Base-by-base conservation (phyloP, 2,113 vertebrate species). In the Nesospiza acunhae region DNA sequence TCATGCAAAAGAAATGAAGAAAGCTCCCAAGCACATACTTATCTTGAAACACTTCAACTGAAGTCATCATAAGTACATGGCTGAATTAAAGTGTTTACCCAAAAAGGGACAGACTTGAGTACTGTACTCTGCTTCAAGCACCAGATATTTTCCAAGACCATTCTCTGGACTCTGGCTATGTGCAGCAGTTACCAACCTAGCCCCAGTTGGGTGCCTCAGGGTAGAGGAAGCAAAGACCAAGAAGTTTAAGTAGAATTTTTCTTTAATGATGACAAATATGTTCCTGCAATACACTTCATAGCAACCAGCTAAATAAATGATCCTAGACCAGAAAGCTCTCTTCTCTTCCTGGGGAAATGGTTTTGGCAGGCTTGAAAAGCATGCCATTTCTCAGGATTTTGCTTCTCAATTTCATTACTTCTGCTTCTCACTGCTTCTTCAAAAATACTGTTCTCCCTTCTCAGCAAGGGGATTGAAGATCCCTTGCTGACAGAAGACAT, bases 41-140 rank as follows among this genome's bases (percentile, higher is more conserved):
- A 63, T 11, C 56, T 84, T 64, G 59, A 78, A 92, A 94, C 0
- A 2, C 80, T 76, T 91, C 59, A 55, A 78, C 22, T 74, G 68
- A 92, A 95, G 64, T 60, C 39, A 74, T 55, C 42, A 24, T 63
- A 93, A 96, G 53, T 56, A 78, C 37, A 53, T 8, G 41, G 24
- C 44, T 60, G 86, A 88, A 74, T 59, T 55, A 18, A 95, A 96
- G 83, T 93, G 93, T 90, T 96, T 92, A 90, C 64, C n/a, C 76
- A 87, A 78, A 78, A 84, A 66, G 41, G 79, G 76, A 90, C 58
- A 75, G 60, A 52, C 55, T 85, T 42, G 33, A 96, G 81, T 64
- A 82, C 42, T 30, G 79, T 78, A 33, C 68, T 75, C 24, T 86
- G 35, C 27, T 72, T 96, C 78, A 91, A 96, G 85, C 19, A 93